These are phyloP conservation scores for Archaeoteleia sp. DNA, from an alignment of 2,888 invertebrate species.

Conservation along the genomic window DNA sequence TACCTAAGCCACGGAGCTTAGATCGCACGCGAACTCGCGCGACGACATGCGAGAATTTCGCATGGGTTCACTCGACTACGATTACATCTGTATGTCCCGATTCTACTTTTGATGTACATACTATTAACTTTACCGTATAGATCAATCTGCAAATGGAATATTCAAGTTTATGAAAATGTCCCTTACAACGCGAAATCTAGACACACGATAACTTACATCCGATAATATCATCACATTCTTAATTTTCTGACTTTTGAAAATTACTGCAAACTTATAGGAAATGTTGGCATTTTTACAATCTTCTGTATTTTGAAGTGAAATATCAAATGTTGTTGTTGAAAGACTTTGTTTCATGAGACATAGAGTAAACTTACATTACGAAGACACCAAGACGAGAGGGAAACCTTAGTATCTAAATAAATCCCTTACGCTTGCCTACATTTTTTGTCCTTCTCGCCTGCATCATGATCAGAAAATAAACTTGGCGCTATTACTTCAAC, in stretches of 20 bases:
- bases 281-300: neutral
- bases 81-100: constrained; percentile 23
- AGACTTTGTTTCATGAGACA: constrained; percentile 43
- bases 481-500: constrained; percentile 39
- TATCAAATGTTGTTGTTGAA: neutral
- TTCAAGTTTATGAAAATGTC: constrained; percentile 3
- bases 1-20: constrained; percentile 65
- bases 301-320: neutral
- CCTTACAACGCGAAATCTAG: too few species aligned
- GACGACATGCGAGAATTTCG: constrained; percentile 54
- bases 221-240: too few species aligned
- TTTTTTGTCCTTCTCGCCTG: constrained; percentile 60
- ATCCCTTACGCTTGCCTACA: constrained; percentile 66
- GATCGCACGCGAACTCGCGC: constrained; percentile 67
- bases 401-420: constrained; percentile 71
- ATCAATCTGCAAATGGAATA: constrained; percentile 1
- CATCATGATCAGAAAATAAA: constrained; percentile 40
- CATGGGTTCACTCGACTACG: constrained; percentile 37
- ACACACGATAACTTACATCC: too few species aligned
- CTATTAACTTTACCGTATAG: constrained; percentile 2
- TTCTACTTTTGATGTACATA: constrained; percentile 6
- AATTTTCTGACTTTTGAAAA: too few species aligned
- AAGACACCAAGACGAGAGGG: constrained; percentile 66
- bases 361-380: constrained; percentile 64
- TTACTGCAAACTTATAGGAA: neutral